A percentile compares a stretch with the other conserved stretches of the same genome.
These are phyloP conservation scores for Teleogryllus oceanicus DNA, from an alignment of 2,888 invertebrate genomes.

Conservation along the genomic window DNA sequence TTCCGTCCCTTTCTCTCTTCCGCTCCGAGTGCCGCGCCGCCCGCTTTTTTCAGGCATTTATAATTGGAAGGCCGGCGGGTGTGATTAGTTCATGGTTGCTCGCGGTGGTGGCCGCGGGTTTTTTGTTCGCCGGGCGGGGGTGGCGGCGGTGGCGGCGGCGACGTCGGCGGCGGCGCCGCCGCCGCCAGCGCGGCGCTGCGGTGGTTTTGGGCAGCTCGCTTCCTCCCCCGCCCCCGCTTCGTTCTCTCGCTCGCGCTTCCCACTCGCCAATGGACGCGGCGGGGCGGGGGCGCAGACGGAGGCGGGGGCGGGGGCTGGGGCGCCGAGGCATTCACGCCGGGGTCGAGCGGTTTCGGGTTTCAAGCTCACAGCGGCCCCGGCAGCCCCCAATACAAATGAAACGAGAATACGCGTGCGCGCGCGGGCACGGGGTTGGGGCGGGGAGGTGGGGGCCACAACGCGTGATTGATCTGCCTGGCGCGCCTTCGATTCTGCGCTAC, in stretches of 20 bases:
- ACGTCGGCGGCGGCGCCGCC: not conserved
- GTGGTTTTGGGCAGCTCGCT: not conserved
- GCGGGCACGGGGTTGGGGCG: not conserved
- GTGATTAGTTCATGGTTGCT: conserved; percentile 29
- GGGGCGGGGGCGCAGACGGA: too few relatives aligned
- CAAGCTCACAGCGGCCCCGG: not conserved
- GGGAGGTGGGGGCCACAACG: not conserved
- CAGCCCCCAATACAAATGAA: conserved; percentile 6
- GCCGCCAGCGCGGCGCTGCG: not conserved
- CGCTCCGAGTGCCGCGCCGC: not conserved
- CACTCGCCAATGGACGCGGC: not conserved
- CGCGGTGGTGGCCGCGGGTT: conserved; percentile 29
- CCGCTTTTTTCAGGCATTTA: conserved; percentile 26
- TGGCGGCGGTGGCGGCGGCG: not conserved
- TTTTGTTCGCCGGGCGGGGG: conserved; percentile 27
- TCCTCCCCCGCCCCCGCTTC: not conserved
- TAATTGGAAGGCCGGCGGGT: conserved; percentile 34
- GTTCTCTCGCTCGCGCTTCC: not conserved
- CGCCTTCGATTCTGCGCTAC: too few relatives aligned
- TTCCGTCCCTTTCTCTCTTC: conserved; percentile 23
- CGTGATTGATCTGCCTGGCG: too few relatives aligned
- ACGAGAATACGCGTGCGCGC: not conserved
- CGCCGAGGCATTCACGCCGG: not conserved
- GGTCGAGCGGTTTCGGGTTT: conserved; percentile 5
- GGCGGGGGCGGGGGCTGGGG: too few relatives aligned